Evolutionary conservation across 2,888 invertebrate genomes (phyloP), one percentile per base, ranked within the genome.

Genomic region (Argyra leucocephala): DNA sequence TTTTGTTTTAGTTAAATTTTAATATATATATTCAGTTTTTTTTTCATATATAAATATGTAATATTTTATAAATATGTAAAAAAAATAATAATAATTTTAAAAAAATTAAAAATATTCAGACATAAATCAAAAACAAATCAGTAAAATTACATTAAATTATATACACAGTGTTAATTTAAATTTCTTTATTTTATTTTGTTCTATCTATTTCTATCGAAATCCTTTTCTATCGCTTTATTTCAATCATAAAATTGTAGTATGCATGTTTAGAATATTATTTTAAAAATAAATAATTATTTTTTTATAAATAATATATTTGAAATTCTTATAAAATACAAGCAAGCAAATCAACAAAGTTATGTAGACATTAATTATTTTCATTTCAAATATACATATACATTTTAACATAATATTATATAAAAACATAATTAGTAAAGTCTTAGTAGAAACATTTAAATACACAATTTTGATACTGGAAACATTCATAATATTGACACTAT

Each of bases 131-230:
- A 48, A 48, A 48, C 15, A 18, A 48, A 48, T 18, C 48, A 48
- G n/a, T n/a, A n/a, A n/a, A n/a, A n/a, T n/a, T n/a, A n/a, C n/a
- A 48, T 48, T 18, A 48, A 48, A 48, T 48, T 48, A 48, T 48
- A 48, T 48, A 48, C 48, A 48, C 48, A 48, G 48, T 48, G 10
- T 48, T 15, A 48, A 48, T 37, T 37, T 2, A 5, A 18, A 18
- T 48, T 18, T 48, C n/a, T 48, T 48, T 48, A 18, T 6, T 15
- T 48, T n/a, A 15, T 15, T 48, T 48, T 48, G 2, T 48, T 48
- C 48, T 48, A 5, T 48, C 3, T 48, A 9, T 48, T n/a, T 48
- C n/a, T n/a, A 2, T 18, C 18, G 12, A 15, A 48, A 48, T 5
- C 18, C 48, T 48, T 48, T 48, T 48, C 48, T 48, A 48, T 48